Conservation (phyloP, 2,888 invertebrate genomes). For the Drosophila paramelanica region DNA sequence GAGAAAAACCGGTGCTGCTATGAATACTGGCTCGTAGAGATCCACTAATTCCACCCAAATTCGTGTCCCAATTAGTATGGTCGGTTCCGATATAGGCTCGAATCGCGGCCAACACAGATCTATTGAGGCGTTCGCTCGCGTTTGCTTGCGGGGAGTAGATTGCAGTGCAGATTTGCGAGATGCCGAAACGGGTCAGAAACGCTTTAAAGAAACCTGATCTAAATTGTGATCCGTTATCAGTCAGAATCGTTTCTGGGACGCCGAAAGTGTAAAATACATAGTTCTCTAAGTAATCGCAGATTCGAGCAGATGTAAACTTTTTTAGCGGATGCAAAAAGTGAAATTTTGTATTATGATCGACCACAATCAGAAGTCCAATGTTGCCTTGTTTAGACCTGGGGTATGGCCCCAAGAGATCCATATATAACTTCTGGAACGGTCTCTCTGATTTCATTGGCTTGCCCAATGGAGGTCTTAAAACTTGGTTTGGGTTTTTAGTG, state of each 20-base stretch:
- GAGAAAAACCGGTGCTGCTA: background rate
- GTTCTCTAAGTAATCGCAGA: background rate
- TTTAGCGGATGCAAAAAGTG: background rate
- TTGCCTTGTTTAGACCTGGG: constrained; percentile 1
- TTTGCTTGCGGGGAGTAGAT: no score
- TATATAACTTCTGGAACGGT: constrained; percentile 8
- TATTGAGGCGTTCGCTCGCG: no score
- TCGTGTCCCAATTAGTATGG: background rate
- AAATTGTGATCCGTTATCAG: background rate
- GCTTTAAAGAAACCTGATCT: background rate
- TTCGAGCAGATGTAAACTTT: background rate
- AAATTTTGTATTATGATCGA: background rate
- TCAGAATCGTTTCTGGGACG: background rate
- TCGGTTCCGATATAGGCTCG: no score
- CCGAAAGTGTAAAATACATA: background rate
- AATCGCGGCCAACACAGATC: no score
- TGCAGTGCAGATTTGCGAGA: no score
- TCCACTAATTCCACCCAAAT: background rate
- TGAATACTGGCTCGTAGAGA: background rate
- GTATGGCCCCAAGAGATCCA: constrained; percentile 8
- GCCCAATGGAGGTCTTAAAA: background rate
- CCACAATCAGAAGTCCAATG: background rate
- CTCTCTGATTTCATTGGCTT: background rate
- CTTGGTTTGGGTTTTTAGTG: background rate
- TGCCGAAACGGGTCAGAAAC: background rate